These are phyloP conservation scores for Hephaestus fuliginosus DNA, from an alignment of 2,797 vertebrate genomes.

Conservation along the genomic window DNA sequence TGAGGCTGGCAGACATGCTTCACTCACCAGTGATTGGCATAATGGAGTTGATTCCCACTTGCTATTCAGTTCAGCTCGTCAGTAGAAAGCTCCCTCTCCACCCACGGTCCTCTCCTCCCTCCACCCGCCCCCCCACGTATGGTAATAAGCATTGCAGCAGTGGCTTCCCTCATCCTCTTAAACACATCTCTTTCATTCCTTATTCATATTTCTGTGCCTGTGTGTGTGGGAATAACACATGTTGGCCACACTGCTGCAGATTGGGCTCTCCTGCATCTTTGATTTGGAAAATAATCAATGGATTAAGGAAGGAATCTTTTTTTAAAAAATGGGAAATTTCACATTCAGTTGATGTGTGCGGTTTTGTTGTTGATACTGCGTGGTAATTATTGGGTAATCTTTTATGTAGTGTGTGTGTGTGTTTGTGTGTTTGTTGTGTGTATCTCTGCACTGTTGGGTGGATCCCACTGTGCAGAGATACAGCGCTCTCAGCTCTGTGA, in stretches of 20 bases:
- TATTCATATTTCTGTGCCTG: slow-evolving; percentile 63
- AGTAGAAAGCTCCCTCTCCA: slow-evolving; percentile 64
- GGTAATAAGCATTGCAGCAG: slow-evolving; percentile 78
- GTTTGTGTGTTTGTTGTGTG: slow-evolving; percentile 30
- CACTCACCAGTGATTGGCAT: slow-evolving; percentile 61
- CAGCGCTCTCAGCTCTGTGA: slow-evolving; percentile 54
- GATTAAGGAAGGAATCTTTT: slow-evolving; percentile 24
- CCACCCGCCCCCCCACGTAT: slow-evolving; percentile 48
- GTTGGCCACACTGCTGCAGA: slow-evolving; percentile 41
- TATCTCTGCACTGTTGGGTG: slow-evolving; percentile 55
- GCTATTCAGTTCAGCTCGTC: slow-evolving; percentile 68
- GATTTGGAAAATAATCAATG: slow-evolving; percentile 23
- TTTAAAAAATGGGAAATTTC: slow-evolving; percentile 13
- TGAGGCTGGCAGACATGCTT: slow-evolving; percentile 34
- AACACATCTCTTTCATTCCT: slow-evolving; percentile 57
- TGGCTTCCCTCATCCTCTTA: slow-evolving; percentile 64
- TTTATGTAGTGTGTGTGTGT: slow-evolving; percentile 13
- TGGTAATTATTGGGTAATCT: slow-evolving; percentile 46
- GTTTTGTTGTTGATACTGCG: slow-evolving; percentile 40
- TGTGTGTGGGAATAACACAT: slow-evolving; percentile 20
- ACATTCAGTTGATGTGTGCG: slow-evolving; percentile 25
- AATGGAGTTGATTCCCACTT: slow-evolving; percentile 72
- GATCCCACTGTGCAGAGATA: slow-evolving; percentile 48
- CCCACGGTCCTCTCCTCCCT: slow-evolving; percentile 56
- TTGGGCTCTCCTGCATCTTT: slow-evolving; percentile 14